phyloP scores from a whole-genome alignment of 2,113 vertebrate species.

The Dermatemys mawii region DNA sequence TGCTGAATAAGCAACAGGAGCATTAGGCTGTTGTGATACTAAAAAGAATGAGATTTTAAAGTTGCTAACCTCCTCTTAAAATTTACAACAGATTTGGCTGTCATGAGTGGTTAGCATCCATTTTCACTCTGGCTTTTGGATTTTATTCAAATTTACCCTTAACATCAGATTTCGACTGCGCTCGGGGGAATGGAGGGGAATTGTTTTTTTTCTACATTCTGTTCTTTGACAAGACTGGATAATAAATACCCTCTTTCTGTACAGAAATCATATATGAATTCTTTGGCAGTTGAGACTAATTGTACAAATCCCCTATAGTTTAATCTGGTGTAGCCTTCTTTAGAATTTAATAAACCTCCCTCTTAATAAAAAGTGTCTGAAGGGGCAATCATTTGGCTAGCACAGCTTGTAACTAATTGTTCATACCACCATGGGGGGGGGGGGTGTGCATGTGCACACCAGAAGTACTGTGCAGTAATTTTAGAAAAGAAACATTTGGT shows the following conservation, averaged over 20 bases:
- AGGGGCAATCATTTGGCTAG: constrained; percentile 68
- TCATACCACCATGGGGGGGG: background rate
- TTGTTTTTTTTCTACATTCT: constrained; percentile 17
- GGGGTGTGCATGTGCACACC: background rate
- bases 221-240: constrained; percentile 23
- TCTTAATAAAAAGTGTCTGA: constrained; percentile 63
- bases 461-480: constrained; percentile 48
- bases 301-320: constrained; percentile 53
- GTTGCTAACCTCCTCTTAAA: constrained; percentile 38
- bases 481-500: constrained; percentile 51
- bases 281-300: constrained; percentile 58
- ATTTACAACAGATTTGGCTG: constrained; percentile 50
- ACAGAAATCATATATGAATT: constrained; percentile 51
- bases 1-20: constrained; percentile 68
- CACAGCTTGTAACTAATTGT: constrained; percentile 61
- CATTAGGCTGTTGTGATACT: constrained; percentile 65
- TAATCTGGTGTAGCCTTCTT: constrained; percentile 58
- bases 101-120: constrained; percentile 27
- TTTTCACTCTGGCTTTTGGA: constrained; percentile 39
- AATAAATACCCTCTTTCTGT: background rate
- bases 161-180: constrained; percentile 5
- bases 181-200: constrained; percentile 16
- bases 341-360: constrained; percentile 54
- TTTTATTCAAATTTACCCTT: constrained; percentile 7
- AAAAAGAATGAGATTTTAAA: constrained; percentile 60